These are phyloP conservation scores for Balanococcus diminutus DNA, from an alignment of 2,888 invertebrate species.

Conservation along the genomic window DNA sequence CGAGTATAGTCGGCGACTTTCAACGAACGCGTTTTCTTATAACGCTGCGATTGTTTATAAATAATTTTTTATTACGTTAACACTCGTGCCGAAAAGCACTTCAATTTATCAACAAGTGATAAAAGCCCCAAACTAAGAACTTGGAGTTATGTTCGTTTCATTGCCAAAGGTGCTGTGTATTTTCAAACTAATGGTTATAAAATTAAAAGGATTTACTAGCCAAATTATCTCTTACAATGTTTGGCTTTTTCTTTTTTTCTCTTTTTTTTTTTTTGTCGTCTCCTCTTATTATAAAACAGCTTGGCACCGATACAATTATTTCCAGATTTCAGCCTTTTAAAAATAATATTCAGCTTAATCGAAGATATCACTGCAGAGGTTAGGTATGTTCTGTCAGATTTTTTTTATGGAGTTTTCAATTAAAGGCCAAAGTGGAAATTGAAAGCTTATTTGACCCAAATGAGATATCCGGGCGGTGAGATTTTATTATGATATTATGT, in stretches of 20 bases:
- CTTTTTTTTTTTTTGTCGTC: too few species aligned
- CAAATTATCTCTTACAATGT: slow-evolving; percentile 25
- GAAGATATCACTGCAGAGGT: background rate
- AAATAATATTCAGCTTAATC: background rate
- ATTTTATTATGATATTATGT: too few species aligned
- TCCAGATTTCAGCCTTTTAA: background rate
- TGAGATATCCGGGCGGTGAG: too few species aligned
- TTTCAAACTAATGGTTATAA: slow-evolving; percentile 34
- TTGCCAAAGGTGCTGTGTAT: slow-evolving; percentile 11
- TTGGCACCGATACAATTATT: background rate
- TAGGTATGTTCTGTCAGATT: too few species aligned
- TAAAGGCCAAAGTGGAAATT: too few species aligned
- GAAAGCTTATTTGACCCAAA: too few species aligned
- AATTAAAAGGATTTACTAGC: slow-evolving; percentile 32
- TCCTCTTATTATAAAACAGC: background rate
- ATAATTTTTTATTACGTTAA: slow-evolving; percentile 4
- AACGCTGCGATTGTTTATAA: background rate
- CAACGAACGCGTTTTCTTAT: background rate
- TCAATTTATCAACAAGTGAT: slow-evolving; percentile 25
- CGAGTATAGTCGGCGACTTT: background rate
- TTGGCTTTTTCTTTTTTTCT: background rate
- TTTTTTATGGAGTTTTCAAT: too few species aligned
- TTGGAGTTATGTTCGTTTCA: slow-evolving; percentile 7
- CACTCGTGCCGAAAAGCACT: slow-evolving; percentile 21
- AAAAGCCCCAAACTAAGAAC: background rate